phyloP scores from a whole-genome alignment of 2,113 vertebrate species.

The Proteles cristata region DNA sequence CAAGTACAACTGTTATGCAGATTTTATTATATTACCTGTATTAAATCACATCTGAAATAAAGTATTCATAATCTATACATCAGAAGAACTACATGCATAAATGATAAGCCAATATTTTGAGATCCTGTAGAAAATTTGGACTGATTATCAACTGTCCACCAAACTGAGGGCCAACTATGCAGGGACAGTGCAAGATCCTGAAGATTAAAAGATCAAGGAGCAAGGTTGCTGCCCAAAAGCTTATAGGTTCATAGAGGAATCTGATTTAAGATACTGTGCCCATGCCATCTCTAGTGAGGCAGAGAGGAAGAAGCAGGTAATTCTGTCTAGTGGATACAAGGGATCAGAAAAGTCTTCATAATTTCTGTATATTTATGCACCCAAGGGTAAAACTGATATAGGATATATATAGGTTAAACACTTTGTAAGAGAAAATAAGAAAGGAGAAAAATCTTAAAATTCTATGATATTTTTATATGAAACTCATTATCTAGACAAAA shows the following conservation, averaged over 20 bases:
- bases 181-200: not conserved
- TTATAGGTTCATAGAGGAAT: not conserved
- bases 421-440: conserved; percentile 1
- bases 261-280: not conserved
- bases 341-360: not conserved
- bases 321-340: not conserved
- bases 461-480: not conserved
- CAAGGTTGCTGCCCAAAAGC: not conserved
- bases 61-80: not conserved
- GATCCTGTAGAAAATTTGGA: not conserved
- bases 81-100: not conserved
- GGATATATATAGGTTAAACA: not conserved
- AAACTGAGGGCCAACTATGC: not conserved
- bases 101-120: not conserved
- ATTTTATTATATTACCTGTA: not conserved
- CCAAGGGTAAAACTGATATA: not conserved
- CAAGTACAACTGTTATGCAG: not conserved
- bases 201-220: not conserved
- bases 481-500: not conserved
- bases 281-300: no score
- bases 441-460: not conserved
- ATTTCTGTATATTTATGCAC: not conserved
- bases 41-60: not conserved
- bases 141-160: not conserved
- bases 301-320: not conserved